Evolutionary conservation across 92 coral and sea anemone species (phyloP), one percentile per base, ranked within the genome.

Genomic region (Porites lobata): DNA sequence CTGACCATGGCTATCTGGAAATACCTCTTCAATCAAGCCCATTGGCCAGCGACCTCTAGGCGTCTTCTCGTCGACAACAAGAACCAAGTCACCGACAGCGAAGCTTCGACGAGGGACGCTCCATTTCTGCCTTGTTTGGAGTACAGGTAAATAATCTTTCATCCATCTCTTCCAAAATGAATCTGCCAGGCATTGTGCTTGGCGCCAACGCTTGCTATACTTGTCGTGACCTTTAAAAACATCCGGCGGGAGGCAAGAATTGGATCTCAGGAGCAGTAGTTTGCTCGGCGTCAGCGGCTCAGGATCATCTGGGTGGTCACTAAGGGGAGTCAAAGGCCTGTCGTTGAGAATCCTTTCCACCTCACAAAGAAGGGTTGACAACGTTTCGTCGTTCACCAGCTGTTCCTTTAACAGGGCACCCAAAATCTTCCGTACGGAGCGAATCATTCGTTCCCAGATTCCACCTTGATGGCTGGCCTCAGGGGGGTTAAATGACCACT

Each of bases 401-500:
- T 29, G 32, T 29, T 29, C 32, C 3, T 29, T 29, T 29, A 29
- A 29, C 32, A 29, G 32, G 32, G 32, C 32, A 29, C 32, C 32
- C 32, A 29, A 29, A 29, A 29, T 29, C 32, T 29, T 29, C 32
- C 32, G 32, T 29, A 29, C 32, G 32, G 32, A 29, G 32, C 32
- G 32, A 1, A 29, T 29, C 32, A 29, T 29, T 29, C 32, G 70
- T 50, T 92, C 88, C 92, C 90, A 92, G 29, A 86, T 77, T 29
- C 94, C 94, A 52, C 93, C 90, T 17, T 53, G 70, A 69, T 90
- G 87, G 66, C 90, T 90, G 57, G 93, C 93, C 20, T 26, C 62
- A 5, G 82, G 91, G 1, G 86, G 91, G 64, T 77, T 86, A n/a
- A 85, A 85, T 3, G 14, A 63, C 89, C 89, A 77, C 76, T 80